Percentiles rank a stretch among this genome's conserved stretches.
Evolutionary conservation across 2,113 vertebrate genomes (phyloP).

Genomic region (Crotalus helleri): DNA sequence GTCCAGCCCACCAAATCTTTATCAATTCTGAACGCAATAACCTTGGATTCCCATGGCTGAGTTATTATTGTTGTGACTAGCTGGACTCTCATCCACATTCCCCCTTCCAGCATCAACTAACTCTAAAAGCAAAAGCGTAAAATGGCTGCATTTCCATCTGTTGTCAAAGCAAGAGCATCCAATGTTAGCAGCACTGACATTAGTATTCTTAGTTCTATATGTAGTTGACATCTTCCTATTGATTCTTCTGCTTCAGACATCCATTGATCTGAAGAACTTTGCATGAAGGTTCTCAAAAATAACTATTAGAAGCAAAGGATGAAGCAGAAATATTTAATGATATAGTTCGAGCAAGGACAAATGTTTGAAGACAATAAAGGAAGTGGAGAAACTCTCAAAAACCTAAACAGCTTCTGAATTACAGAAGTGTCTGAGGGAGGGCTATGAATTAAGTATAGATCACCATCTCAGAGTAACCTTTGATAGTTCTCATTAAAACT

Average conservation of each 20-base stretch:
- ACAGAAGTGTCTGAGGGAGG: slow-evolving; percentile 61
- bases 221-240: not conserved
- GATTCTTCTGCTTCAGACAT: slow-evolving; percentile 17
- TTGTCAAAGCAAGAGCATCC: too few species aligned
- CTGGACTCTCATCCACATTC: too few species aligned
- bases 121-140: too few species aligned
- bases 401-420: slow-evolving; percentile 58
- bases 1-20: too few species aligned
- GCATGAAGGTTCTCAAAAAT: slow-evolving; percentile 41
- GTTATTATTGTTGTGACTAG: too few species aligned
- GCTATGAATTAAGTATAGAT: slow-evolving; percentile 70
- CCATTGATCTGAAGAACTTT: slow-evolving; percentile 10
- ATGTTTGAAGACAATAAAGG: slow-evolving; percentile 60
- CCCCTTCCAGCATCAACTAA: too few species aligned
- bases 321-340: slow-evolving; percentile 61
- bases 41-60: too few species aligned
- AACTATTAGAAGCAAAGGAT: slow-evolving; percentile 46
- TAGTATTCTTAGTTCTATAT: not conserved
- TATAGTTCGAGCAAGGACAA: slow-evolving; percentile 54
- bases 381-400: slow-evolving; percentile 26
- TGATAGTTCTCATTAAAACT: slow-evolving; percentile 74
- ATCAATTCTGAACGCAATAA: too few species aligned
- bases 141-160: too few species aligned
- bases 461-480: slow-evolving; percentile 69
- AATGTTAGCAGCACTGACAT: too few species aligned